These are phyloP conservation scores for Anoplopoma fimbria DNA, from an alignment of 2,113 vertebrate species.

Conservation along the genomic window DNA sequence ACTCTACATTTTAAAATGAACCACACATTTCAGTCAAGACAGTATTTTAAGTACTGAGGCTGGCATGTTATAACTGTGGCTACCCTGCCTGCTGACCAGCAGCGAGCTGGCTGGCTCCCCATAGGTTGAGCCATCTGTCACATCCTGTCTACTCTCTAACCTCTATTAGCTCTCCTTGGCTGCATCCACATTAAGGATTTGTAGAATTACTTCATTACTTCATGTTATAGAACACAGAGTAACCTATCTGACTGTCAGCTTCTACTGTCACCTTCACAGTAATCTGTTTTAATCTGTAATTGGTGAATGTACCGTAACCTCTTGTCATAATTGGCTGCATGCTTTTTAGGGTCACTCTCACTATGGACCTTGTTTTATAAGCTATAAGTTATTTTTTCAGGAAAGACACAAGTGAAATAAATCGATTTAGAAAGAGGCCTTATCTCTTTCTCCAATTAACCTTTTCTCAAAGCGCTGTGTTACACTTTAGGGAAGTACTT, in stretches of 20 bases:
- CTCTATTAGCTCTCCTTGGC: constrained; percentile 40
- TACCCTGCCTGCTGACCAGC: constrained; percentile 40
- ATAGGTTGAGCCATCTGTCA: constrained; percentile 73
- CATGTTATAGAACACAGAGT: constrained; percentile 48
- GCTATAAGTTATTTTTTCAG: not conserved
- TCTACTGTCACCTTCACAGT: constrained; percentile 53
- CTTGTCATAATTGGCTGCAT: constrained; percentile 31
- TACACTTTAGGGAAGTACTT: not conserved
- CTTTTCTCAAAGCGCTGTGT: not conserved
- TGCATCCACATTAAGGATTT: constrained; percentile 63
- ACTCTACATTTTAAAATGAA: constrained; percentile 4
- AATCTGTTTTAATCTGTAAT: constrained; percentile 66
- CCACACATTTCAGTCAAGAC: constrained; percentile 30
- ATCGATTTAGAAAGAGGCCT: not conserved
- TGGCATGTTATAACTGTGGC: constrained; percentile 2
- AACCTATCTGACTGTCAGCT: constrained; percentile 33
- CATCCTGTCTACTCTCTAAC: constrained; percentile 66
- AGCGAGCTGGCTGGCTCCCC: constrained; percentile 60
- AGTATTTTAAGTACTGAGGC: constrained; percentile 17
- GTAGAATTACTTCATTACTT: constrained; percentile 51
- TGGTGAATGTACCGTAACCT: constrained; percentile 41
- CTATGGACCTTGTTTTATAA: not conserved
- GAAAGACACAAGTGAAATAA: not conserved
- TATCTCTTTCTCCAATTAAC: not conserved
- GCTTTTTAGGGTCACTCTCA: constrained; percentile 12